Evolutionary conservation across 1,140 invertebrate genomes (phyloP).

Genomic region (Lasioglossum baleicum): DNA sequence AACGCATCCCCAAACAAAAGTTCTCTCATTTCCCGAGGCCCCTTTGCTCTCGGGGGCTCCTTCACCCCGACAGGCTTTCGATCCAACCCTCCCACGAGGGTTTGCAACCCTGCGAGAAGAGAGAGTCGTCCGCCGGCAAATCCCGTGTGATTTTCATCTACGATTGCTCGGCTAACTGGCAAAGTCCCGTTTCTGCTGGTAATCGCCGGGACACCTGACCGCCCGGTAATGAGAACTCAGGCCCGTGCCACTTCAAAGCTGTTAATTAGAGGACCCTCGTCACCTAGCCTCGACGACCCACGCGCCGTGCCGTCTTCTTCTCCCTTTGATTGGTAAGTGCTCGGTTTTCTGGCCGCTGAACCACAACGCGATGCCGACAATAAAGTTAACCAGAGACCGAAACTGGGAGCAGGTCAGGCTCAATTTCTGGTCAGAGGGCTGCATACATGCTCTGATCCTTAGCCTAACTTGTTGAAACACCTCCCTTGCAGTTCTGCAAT

Average conservation of each 20-base stretch:
- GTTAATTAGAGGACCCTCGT: conserved; percentile 63
- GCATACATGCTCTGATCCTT: too few relatives aligned
- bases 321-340: conserved; percentile 59
- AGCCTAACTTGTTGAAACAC: background rate
- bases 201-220: conserved; percentile 50
- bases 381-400: conserved; percentile 51
- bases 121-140: background rate
- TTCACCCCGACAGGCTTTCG: background rate
- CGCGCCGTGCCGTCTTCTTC: background rate
- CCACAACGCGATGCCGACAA: conserved; percentile 40
- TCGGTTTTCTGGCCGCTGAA: conserved; percentile 50
- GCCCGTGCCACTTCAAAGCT: conserved; percentile 59
- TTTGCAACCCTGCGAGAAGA: background rate
- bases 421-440: too few relatives aligned
- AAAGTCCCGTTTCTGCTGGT: conserved; percentile 19
- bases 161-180: conserved; percentile 16
- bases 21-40: background rate
- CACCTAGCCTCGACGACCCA: conserved; percentile 64
- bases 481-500: too few relatives aligned
- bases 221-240: conserved; percentile 55
- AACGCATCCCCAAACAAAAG: conserved; percentile 8
- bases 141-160: conserved; percentile 29
- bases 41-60: background rate
- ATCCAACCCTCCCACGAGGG: background rate
- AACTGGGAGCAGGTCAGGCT: background rate